Base-by-base conservation (phyloP, 2,113 vertebrate genomes). In the Anhinga anhinga region DNA sequence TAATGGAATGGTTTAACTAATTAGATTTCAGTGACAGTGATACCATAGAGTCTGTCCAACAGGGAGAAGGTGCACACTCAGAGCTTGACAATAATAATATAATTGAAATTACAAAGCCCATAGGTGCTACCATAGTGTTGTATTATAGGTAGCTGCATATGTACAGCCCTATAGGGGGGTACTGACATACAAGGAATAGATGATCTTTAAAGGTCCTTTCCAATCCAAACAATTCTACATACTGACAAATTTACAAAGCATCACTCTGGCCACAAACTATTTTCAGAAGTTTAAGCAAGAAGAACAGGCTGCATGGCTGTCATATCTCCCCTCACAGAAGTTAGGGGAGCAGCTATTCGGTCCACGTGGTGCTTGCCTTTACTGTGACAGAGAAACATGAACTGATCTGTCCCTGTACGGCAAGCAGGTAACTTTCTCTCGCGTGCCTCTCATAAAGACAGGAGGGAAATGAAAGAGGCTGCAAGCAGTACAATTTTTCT, bases 401-500 rank as follows among this genome's bases (percentile, higher is more conserved):
- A 12, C 53, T 79, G 82, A 58, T 69, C 53, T 42, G n/a, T 72
- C 44, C 58, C 50, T 5, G 3, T 19, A 45, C 8, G 67, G 32
- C 66, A 76, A 82, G 83, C 42, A 53, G 70, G 74, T 58, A 86
- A 70, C 90, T 94, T 66, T 59, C 58, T 53, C 61, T 53, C 1
- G 0, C 3, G 16, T 23, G 1, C 27, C 17, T 69, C 76, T 55
- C 50, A 13, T 30, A 81, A 50, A 92, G 65, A 86, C 15, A 94
- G 50, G 18, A 30, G 77, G 49, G 74, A 69, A 93, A 78, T 53
- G 56, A 74, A 91, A 72, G 72, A 88, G 56, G 52, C 82, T 88
- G 82, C 45, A 42, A 84, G 81, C 66, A 83, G 76, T 50, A 70
- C 86, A 53, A 34, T 95, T 93, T 93, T 88, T 92, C 93, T 73